Evolutionary conservation across 2,888 invertebrate species (phyloP).

Genomic region (Synanthedon vespiformis): DNA sequence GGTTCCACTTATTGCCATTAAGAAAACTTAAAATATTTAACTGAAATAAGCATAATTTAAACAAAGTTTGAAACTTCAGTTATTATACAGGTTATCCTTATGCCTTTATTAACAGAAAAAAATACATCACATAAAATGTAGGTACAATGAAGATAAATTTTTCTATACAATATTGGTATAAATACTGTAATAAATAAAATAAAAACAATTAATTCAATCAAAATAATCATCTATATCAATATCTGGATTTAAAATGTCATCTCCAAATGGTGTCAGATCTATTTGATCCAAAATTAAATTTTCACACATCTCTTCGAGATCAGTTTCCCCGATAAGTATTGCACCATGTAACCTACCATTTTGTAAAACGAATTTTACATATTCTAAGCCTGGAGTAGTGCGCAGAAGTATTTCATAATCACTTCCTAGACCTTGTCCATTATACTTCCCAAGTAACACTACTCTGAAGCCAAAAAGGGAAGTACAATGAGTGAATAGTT

Average conservation of each 20-base stretch:
- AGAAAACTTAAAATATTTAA: too few species aligned
- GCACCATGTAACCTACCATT: constrained; percentile 91
- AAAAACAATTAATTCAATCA: constrained; percentile 72
- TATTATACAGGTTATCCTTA: too few species aligned
- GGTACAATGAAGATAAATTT: too few species aligned
- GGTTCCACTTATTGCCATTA: too few species aligned
- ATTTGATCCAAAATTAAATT: constrained; percentile 96
- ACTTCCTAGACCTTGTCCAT: constrained; percentile 87
- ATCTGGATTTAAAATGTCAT: constrained; percentile 93
- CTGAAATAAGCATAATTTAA: too few species aligned
- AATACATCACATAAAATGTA: too few species aligned
- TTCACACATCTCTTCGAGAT: constrained; percentile 97
- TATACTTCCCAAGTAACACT: constrained; percentile 90
- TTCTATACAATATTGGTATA: too few species aligned
- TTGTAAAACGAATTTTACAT: constrained; percentile 88
- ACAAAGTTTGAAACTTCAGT: too few species aligned
- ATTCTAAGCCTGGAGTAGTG: constrained; percentile 83
- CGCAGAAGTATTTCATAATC: constrained; percentile 88
- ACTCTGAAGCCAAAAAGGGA: constrained; percentile 95
- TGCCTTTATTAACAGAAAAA: too few species aligned
- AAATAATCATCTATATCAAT: constrained; percentile 99
- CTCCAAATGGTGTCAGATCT: constrained; percentile 88
- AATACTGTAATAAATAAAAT: too few species aligned
- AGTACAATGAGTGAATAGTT: constrained; percentile 97
- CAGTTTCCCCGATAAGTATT: constrained; percentile 95